Conservation (phyloP, 2,113 vertebrate species). For the Arizona elegans region DNA sequence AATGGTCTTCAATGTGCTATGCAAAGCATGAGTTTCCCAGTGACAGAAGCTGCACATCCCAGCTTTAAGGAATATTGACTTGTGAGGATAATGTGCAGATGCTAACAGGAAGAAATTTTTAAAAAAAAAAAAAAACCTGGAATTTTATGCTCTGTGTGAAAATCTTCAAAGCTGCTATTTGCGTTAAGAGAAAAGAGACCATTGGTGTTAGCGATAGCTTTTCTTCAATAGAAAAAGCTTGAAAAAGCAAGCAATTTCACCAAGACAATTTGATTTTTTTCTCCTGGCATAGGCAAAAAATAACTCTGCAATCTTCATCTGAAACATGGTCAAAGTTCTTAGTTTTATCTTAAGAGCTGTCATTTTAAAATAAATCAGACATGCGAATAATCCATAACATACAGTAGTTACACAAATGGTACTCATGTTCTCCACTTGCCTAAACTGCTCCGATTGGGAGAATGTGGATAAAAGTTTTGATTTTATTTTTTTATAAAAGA, state of each 20-base stretch:
- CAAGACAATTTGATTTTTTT: neutral
- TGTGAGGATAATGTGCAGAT: neutral
- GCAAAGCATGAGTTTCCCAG: neutral
- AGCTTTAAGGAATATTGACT: neutral
- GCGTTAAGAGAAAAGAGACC: neutral
- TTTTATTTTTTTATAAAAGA: neutral
- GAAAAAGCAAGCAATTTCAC: neutral
- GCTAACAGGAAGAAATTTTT: neutral
- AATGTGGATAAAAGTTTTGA: neutral
- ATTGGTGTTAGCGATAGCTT: neutral
- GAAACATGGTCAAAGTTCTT: neutral
- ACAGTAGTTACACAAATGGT: neutral
- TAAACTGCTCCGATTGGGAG: neutral
- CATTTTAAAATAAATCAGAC: neutral
- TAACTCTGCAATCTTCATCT: neutral
- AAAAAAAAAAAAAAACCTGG: neutral
- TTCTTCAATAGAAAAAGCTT: neutral
- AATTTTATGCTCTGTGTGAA: neutral
- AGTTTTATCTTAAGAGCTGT: neutral
- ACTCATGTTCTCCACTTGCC: neutral
- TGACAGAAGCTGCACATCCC: neutral
- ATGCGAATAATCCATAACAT: neutral
- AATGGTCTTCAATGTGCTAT: neutral
- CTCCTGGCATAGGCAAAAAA: neutral
- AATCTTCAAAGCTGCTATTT: neutral